Evolutionary conservation across 2,888 invertebrate genomes (phyloP), one percentile per base, ranked within the genome.

Genomic region (Mongoloraphidia duomilia): DNA sequence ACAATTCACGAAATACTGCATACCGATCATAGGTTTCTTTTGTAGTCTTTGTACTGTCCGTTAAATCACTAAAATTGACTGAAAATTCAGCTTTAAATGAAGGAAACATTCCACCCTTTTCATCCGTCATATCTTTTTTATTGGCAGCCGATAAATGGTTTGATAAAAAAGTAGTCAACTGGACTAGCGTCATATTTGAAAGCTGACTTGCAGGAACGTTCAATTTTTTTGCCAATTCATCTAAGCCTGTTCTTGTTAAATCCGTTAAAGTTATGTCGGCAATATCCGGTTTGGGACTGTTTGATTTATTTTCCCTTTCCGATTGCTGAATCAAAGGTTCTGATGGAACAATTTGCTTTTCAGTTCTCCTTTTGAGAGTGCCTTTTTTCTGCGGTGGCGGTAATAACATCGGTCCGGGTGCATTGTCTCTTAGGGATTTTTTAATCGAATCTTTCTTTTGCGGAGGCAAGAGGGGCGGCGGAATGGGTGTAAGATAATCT

Each of bases 181-280:
- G 90, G 17, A 88, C 87, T 51, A 92, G 70, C 0, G 91, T 91
- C 82, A 91, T 84, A 50, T 83, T 85, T 46, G 87, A 86, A 43
- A 92, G 67, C 50, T 87, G 82, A 44, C 78, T 75, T 0, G 84
- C 76, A 0, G 88, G 87, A 59, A 91, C 86, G 56, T 82, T 82
- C 50, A 78, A 72, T 70, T 84, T 83, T 13, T 70, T 63, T 0
- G 91, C 86, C 49, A 91, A 68, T 53, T 91, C 89, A 56, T 84
- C 83, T 61, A 91, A 77, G 56, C 84, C 84, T 61, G 86, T 79
- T 2, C 87, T 82, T 34, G 90, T 82, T 50, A 91, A 73, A 63
- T 91, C 88, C 59, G 80, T 83, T 51, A 90, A 72, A 1, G 89
- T 89, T 55, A 89, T 87, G 63, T 47, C 47, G 11, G 54, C 40